Percentiles rank a stretch among this genome's conserved stretches.
Evolutionary conservation across 2,888 invertebrate species (phyloP).

Genomic region (Philonicus albiceps): DNA sequence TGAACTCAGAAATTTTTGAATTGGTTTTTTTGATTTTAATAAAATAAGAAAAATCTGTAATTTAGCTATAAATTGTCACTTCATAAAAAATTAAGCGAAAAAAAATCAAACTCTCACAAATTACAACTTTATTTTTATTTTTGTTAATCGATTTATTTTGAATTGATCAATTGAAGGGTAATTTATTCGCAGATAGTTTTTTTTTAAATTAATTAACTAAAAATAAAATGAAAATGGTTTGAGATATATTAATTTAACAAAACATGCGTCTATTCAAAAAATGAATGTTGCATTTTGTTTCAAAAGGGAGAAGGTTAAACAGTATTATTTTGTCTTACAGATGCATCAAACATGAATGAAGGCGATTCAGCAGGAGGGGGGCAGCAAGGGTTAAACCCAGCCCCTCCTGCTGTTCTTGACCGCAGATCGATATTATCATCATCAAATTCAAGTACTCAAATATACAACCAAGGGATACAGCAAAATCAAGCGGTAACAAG

Average conservation of each 20-base stretch:
- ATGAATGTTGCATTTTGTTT: background rate
- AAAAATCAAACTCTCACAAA: too few species aligned
- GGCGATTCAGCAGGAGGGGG: slow-evolving; percentile 65
- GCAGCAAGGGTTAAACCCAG: slow-evolving; percentile 64
- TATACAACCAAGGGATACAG: slow-evolving; percentile 35
- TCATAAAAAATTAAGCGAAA: too few species aligned
- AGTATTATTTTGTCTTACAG: slow-evolving; percentile 52
- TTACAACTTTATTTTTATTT: background rate
- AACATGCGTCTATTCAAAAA: background rate
- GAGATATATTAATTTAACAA: background rate
- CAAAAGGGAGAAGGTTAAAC: background rate
- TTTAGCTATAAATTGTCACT: too few species aligned
- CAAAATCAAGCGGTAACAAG: slow-evolving; percentile 25
- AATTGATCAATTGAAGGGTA: too few species aligned
- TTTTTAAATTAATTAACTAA: too few species aligned
- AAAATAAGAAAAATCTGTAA: too few species aligned
- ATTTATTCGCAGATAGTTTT: too few species aligned
- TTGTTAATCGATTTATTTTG: background rate
- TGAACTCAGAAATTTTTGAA: too few species aligned
- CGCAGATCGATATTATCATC: slow-evolving; percentile 59
- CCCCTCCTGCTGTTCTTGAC: slow-evolving; percentile 65
- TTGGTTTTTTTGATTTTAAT: too few species aligned
- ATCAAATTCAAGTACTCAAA: slow-evolving; percentile 46
- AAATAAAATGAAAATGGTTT: too few species aligned
- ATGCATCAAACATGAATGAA: slow-evolving; percentile 65